Evolutionary conservation across 2,888 invertebrate species (phyloP), one percentile per base, ranked within the genome.

Genomic region (Neoascia interrupta): DNA sequence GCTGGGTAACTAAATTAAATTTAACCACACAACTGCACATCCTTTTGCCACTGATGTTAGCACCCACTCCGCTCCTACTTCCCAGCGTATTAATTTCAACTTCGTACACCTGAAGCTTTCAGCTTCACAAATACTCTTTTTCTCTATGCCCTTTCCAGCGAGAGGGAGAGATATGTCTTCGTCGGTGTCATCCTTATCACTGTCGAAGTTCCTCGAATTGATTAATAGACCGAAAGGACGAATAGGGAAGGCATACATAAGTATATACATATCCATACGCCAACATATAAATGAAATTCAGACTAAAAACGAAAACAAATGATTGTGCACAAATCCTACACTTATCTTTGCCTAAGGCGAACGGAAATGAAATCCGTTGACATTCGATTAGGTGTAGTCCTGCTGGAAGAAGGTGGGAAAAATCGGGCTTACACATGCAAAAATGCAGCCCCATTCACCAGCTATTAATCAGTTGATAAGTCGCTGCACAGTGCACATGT

Each of bases 161-260:
- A 31, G 5, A 26, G 26, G 5, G 26, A 26, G 8, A 8, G 26
- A 72, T 79, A 72, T 73, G 73, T 72, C 76, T 79, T 72, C 64
- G 72, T 72, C 72, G 60, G 56, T 79, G 79, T 79, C 79, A 66
- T 68, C 68, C 79, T 79, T 79, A 79, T 79, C 79, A 73, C 41
- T 56, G 54, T 73, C 61, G 66, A 79, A 68, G 61, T 43, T 47
- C 43, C 51, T 63, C 23, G 73, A 60, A 68, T 73, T 79, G 79
- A 79, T 73, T 79, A 79, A 79, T 79, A 73, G 79, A 79, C 79
- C 47, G 19, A 61, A 51, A 56, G 66, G 66, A 66, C 72, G 72
- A 66, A 36, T 26, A 19, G 19, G 8, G n/a, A 3, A 4, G 18
- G 13, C 23, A 16, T 23, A 15, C 19, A 70, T 43, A 37, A 28